Percentiles rank a stretch among this genome's conserved stretches.
Evolutionary conservation across 1,140 invertebrate genomes (phyloP).

Genomic region (Drosophila tristis): DNA sequence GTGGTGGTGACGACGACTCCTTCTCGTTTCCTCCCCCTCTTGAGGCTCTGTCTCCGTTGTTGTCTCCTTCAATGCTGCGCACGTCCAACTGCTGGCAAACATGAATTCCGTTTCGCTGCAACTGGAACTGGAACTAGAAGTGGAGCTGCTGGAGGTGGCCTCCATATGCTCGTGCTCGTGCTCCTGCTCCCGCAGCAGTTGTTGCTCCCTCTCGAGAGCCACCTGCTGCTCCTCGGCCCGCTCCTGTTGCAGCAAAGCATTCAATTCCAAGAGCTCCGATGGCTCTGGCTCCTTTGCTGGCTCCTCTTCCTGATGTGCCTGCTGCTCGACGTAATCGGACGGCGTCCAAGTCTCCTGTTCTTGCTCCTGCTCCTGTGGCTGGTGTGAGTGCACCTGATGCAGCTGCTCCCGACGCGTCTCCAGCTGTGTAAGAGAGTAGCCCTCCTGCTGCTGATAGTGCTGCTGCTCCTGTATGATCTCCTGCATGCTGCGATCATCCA

Average conservation of each 20-base stretch:
- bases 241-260: slow-evolving; percentile 77
- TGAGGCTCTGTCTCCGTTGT: not conserved
- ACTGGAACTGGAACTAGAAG: slow-evolving; percentile 29
- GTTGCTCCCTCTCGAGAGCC: slow-evolving; percentile 60
- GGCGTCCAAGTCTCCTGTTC: slow-evolving; percentile 4
- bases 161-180: slow-evolving; percentile 33
- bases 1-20: not conserved
- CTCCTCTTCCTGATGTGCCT: not conserved
- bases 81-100: slow-evolving; percentile 19
- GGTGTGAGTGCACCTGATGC: not conserved
- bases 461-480: slow-evolving; percentile 79
- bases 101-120: not conserved
- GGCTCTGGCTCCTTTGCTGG: slow-evolving; percentile 24
- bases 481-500: slow-evolving; percentile 54
- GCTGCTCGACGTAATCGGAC: too few relatives aligned
- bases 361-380: slow-evolving; percentile 14
- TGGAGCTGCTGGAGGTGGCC: slow-evolving; percentile 36
- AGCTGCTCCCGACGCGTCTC: slow-evolving; percentile 77
- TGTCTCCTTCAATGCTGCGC: not conserved
- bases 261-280: slow-evolving; percentile 61
- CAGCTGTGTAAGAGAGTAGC: slow-evolving; percentile 77
- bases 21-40: slow-evolving; percentile 7
- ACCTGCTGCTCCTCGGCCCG: slow-evolving; percentile 77
- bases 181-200: slow-evolving; percentile 32
- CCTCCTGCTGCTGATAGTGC: slow-evolving; percentile 78